A percentile compares a stretch with the other conserved stretches of the same genome.
These are phyloP conservation scores for Eumacrocentrus americanus DNA, from an alignment of 2,888 invertebrate species.

Conservation along the genomic window DNA sequence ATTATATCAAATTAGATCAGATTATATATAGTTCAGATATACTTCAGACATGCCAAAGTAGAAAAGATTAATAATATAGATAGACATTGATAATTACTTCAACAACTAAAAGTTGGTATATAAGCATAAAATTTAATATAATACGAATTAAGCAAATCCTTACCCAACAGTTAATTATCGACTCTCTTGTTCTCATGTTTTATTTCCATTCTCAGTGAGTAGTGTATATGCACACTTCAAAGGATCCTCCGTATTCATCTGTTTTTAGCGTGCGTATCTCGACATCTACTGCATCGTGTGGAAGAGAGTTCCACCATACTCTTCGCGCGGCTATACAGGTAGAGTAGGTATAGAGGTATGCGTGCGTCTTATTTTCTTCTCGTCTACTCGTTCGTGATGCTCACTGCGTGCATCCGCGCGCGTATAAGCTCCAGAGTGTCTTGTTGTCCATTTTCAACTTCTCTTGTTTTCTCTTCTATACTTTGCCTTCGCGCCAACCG, in stretches of 20 bases:
- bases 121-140: no score
- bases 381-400: neutral
- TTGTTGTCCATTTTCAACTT: constrained; percentile 22
- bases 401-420: constrained; percentile 9
- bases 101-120: no score
- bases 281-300: constrained; percentile 2
- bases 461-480: constrained; percentile 11
- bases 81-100: no score
- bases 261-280: constrained; percentile 6
- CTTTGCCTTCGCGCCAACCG: constrained; percentile 21
- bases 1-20: no score
- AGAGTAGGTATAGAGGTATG: neutral
- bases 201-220: neutral
- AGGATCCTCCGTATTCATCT: constrained; percentile 5
- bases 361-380: constrained; percentile 18
- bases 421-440: neutral
- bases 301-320: neutral
- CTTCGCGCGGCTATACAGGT: neutral
- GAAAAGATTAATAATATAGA: no score
- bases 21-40: no score
- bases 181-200: constrained; percentile 32
- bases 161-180: no score
- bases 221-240: neutral
- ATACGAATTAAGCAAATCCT: no score
- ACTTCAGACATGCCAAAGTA: no score